Conservation (phyloP, 1,140 invertebrate genomes). For the Temnothorax nylanderi region DNA sequence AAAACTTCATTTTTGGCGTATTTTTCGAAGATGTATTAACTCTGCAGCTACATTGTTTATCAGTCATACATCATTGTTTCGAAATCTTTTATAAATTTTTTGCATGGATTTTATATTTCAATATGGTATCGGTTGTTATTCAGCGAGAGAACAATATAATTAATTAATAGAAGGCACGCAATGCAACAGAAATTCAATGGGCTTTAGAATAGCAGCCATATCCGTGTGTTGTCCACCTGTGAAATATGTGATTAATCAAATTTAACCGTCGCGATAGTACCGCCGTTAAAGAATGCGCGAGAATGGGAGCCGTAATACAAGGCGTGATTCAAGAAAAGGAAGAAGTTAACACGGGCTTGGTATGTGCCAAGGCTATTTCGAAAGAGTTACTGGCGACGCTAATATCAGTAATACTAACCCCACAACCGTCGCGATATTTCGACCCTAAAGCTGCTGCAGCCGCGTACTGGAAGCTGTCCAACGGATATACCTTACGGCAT, state of each 20-base stretch:
- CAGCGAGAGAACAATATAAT: neutral
- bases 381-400: slow-evolving; percentile 80
- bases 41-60: neutral
- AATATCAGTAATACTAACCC: slow-evolving; percentile 79
- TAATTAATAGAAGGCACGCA: neutral
- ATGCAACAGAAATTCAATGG: neutral
- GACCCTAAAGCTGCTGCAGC: slow-evolving; percentile 65
- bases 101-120: neutral
- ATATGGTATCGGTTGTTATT: neutral
- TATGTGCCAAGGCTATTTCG: slow-evolving; percentile 79
- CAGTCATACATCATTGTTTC: neutral
- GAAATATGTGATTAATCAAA: neutral
- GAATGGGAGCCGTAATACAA: slow-evolving; percentile 25
- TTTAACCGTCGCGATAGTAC: neutral
- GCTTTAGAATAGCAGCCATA: neutral
- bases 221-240: neutral
- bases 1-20: slow-evolving; percentile 33
- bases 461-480: slow-evolving; percentile 76
- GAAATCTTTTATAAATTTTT: neutral
- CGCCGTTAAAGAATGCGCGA: neutral
- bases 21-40: slow-evolving; percentile 10
- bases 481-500: slow-evolving; percentile 69
- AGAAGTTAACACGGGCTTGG: slow-evolving; percentile 64
- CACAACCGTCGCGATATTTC: slow-evolving; percentile 73
- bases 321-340: slow-evolving; percentile 70